Conservation (phyloP, 2,888 invertebrate genomes). For the Papilio protenor region DNA sequence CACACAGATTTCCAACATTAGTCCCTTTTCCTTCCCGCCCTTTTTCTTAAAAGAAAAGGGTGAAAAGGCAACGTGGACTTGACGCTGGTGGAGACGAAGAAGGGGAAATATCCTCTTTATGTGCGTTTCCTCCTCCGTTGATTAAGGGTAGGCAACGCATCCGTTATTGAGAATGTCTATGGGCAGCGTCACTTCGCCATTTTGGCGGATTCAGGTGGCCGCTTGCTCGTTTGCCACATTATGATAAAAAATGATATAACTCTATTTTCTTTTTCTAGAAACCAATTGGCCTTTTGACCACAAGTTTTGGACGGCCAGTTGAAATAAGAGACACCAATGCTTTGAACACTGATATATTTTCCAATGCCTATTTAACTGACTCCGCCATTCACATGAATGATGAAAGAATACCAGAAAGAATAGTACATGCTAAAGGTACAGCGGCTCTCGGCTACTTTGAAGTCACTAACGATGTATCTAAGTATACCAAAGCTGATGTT, state of each 20-base stretch:
- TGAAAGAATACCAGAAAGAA: slow-evolving; percentile 95
- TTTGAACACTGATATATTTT: slow-evolving; percentile 86
- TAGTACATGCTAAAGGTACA: slow-evolving; percentile 96
- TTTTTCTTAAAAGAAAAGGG: too few relatives aligned
- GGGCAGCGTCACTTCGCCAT: too few relatives aligned
- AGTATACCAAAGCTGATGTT: slow-evolving; percentile 89
- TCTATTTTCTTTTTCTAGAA: slow-evolving; percentile 58
- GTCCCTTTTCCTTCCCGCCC: too few relatives aligned
- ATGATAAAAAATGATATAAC: background rate
- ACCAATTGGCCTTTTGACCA: slow-evolving; percentile 85
- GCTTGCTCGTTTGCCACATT: too few relatives aligned
- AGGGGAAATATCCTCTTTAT: too few relatives aligned
- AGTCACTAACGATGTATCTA: slow-evolving; percentile 91
- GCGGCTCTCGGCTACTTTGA: slow-evolving; percentile 94
- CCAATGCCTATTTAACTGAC: slow-evolving; percentile 54
- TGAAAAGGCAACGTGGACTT: too few relatives aligned
- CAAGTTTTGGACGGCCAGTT: slow-evolving; percentile 90
- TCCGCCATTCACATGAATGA: slow-evolving; percentile 88
- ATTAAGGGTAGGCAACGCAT: too few relatives aligned
- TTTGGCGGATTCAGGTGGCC: too few relatives aligned
- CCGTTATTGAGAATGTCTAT: too few relatives aligned
- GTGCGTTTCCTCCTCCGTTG: too few relatives aligned
- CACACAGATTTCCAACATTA: too few relatives aligned
- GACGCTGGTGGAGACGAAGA: too few relatives aligned
- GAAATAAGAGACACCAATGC: slow-evolving; percentile 88